Conservation (phyloP, 2,113 vertebrate genomes). For the Eulemur rufifrons region DNA sequence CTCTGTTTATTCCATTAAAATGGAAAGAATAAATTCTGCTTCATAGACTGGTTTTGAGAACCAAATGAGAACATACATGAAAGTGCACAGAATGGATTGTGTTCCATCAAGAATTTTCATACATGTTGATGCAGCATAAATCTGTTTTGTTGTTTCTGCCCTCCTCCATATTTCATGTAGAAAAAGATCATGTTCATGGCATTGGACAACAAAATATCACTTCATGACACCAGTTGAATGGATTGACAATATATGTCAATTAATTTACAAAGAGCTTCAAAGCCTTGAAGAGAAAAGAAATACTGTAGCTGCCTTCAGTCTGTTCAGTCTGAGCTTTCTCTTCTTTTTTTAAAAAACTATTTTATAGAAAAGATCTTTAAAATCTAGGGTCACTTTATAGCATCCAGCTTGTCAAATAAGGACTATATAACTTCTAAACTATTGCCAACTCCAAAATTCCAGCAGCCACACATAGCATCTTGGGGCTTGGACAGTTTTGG, state of each 20-base stretch:
- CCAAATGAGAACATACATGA: not conserved
- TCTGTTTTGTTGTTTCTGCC: not conserved
- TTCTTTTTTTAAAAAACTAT: not conserved
- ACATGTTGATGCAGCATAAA: not conserved
- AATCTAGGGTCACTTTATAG: not conserved
- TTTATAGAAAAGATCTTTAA: not conserved
- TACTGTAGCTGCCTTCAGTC: not conserved
- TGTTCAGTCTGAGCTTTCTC: not conserved
- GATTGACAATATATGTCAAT: not conserved
- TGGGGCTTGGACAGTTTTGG: not conserved
- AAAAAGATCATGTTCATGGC: not conserved
- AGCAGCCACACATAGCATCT: not conserved
- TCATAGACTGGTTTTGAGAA: not conserved
- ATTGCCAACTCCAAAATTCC: not conserved
- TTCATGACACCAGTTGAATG: not conserved
- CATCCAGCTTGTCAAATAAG: not conserved
- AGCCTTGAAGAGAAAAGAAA: not conserved
- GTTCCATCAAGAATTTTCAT: not conserved
- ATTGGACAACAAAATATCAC: not conserved
- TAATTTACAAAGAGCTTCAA: conserved; percentile 2
- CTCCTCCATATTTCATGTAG: not conserved
- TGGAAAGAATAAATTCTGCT: not conserved
- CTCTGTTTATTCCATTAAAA: not conserved
- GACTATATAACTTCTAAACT: not conserved
- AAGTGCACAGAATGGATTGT: not conserved